Evolutionary conservation across 1,140 invertebrate genomes (phyloP).

Genomic region (Meteorus sp.): DNA sequence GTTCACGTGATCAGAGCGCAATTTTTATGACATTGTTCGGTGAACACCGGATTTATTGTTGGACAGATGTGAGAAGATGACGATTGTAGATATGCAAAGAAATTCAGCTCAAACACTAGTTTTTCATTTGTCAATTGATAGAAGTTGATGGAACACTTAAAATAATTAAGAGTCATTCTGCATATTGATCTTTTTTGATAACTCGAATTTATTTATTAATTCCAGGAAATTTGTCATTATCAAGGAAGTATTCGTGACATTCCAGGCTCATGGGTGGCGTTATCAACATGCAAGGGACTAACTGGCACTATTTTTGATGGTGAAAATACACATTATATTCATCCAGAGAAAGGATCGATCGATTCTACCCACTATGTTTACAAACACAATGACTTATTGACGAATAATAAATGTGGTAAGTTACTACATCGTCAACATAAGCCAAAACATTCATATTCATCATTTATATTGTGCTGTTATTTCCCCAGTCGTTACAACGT

Average conservation of each 20-base stretch:
- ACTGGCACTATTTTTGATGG: constrained; percentile 84
- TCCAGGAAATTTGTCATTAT: constrained; percentile 82
- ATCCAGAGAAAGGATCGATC: constrained; percentile 52
- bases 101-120: too few species aligned
- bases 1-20: too few species aligned
- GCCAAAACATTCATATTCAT: neutral
- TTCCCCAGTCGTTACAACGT: neutral
- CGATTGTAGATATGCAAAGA: too few species aligned
- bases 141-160: too few species aligned
- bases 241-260: constrained; percentile 75
- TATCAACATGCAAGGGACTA: constrained; percentile 83
- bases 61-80: too few species aligned
- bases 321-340: constrained; percentile 73
- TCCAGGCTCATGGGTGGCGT: constrained; percentile 76
- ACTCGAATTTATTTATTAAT: neutral
- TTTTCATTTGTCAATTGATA: too few species aligned
- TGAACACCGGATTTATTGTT: too few species aligned
- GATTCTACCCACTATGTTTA: constrained; percentile 67
- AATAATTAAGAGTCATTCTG: neutral
- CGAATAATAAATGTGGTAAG: constrained; percentile 73
- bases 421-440: too few species aligned
- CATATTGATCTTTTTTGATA: neutral
- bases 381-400: constrained; percentile 68
- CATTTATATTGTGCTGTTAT: neutral
- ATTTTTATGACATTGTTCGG: too few species aligned